Evolutionary conservation across 2,113 vertebrate genomes (phyloP).

Genomic region (Aramus guarauna): DNA sequence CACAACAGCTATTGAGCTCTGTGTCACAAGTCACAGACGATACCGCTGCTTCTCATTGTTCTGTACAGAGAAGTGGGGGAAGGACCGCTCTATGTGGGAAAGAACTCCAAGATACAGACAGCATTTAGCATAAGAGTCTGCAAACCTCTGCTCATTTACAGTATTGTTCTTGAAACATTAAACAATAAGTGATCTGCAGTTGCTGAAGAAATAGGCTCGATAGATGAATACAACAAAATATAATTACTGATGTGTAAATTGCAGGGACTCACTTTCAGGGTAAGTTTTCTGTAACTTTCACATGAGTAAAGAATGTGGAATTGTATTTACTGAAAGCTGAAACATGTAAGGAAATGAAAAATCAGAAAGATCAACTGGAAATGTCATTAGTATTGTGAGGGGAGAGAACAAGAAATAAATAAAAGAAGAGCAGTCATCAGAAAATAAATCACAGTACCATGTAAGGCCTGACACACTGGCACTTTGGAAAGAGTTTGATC

Average conservation of each 20-base stretch:
- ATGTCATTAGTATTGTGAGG: background rate
- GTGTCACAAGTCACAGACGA: accelerated
- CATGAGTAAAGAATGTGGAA: background rate
- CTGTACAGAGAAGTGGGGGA: background rate
- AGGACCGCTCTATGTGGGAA: background rate
- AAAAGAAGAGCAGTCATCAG: background rate
- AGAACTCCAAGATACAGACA: background rate
- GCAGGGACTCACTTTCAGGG: accelerated
- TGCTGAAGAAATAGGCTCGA: background rate
- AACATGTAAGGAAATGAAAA: background rate
- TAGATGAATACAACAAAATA: background rate
- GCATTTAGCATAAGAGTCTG: accelerated
- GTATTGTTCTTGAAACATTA: background rate
- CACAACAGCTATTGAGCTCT: background rate
- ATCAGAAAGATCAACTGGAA: background rate
- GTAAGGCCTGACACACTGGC: background rate
- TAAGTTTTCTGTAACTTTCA: background rate
- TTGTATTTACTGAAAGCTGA: background rate
- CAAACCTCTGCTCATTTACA: background rate
- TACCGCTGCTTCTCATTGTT: background rate
- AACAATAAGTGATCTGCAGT: background rate
- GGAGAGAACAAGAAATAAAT: background rate
- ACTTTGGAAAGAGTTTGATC: background rate
- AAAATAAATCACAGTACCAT: background rate
- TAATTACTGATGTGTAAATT: background rate